A percentile compares a stretch with the other conserved stretches of the same genome.
phyloP scores from a whole-genome alignment of 2,113 vertebrate species.

The Choloepus hoffmanni region DNA sequence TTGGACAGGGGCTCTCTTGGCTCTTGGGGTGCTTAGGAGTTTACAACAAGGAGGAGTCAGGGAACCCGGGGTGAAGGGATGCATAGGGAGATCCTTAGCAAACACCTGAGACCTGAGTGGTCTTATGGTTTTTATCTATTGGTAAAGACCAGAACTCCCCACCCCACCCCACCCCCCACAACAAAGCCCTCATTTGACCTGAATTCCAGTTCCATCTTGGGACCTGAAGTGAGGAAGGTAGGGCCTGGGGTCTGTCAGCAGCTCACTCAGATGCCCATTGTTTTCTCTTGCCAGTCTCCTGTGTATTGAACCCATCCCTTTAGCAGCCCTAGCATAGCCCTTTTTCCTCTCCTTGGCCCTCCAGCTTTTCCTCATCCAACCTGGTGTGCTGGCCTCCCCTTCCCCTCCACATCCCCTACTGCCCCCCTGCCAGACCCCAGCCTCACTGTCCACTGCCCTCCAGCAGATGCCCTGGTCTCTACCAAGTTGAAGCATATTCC shows the following conservation, averaged over 20 bases:
- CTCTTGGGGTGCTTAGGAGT: background rate
- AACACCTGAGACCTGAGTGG: background rate
- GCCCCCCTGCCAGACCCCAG: background rate
- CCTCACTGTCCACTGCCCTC: background rate
- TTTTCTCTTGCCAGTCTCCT: background rate
- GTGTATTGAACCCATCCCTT: background rate
- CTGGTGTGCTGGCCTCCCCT: accelerated
- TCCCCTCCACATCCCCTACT: background rate
- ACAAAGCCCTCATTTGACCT: background rate
- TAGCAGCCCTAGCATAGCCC: too few species aligned
- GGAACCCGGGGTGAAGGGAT: accelerated
- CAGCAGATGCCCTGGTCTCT: background rate
- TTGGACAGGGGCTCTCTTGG: background rate
- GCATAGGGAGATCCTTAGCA: background rate
- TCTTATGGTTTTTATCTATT: background rate
- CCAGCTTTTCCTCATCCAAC: background rate
- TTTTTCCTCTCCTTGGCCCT: background rate
- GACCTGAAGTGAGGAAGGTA: background rate
- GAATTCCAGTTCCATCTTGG: background rate
- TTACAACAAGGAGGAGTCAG: background rate
- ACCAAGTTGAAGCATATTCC: background rate
- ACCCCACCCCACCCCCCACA: background rate
- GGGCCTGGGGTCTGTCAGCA: background rate
- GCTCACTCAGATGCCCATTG: background rate
- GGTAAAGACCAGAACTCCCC: background rate